phyloP scores from a whole-genome alignment of 2,113 vertebrate genomes.

The Plecturocebus donacophilus region DNA sequence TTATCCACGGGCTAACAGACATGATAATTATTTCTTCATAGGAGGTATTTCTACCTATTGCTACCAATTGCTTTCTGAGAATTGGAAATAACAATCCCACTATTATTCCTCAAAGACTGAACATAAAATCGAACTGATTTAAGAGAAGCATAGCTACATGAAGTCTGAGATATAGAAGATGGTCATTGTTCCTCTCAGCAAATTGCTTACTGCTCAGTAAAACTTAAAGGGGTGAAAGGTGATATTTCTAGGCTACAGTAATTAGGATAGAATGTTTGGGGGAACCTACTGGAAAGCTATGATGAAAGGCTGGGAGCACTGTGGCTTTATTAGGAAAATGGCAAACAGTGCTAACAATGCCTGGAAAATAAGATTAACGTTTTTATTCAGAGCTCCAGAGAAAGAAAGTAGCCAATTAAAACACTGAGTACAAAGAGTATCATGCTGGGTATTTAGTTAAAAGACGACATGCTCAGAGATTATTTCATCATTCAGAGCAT shows the following conservation, averaged over 20 bases:
- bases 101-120: neutral
- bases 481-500: neutral
- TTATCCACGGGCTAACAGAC: neutral
- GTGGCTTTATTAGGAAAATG: slow-evolving; percentile 61
- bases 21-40: neutral
- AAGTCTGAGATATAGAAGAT: neutral
- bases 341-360: slow-evolving; percentile 34
- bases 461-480: neutral
- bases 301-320: neutral
- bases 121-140: neutral
- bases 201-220: slow-evolving; percentile 13
- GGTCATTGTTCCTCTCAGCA: neutral
- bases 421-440: neutral
- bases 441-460: slow-evolving; percentile 32
- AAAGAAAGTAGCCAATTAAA: slow-evolving; percentile 55
- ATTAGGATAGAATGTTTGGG: slow-evolving; percentile 31
- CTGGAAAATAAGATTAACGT: slow-evolving; percentile 60
- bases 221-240: neutral
- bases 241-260: neutral
- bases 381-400: slow-evolving; percentile 31
- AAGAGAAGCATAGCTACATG: neutral
- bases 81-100: neutral
- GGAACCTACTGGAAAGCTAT: slow-evolving; percentile 46
- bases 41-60: neutral
- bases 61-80: neutral